Conservation (phyloP, 2,797 vertebrate genomes). For the Glossophaga mutica region DNA sequence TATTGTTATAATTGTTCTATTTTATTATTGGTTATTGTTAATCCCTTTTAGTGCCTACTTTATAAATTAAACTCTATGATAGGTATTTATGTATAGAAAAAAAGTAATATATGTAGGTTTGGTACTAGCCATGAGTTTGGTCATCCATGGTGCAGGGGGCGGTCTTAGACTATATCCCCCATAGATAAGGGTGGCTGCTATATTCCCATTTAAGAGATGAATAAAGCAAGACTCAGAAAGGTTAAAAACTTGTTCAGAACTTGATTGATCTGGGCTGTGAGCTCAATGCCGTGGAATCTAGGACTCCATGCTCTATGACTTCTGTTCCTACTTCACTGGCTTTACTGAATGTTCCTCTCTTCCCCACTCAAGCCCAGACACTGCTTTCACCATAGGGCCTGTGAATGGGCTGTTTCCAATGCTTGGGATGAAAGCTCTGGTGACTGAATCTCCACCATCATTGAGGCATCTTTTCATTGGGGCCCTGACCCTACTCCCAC, state of each 20-base stretch:
- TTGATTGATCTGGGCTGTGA: rapidly evolving
- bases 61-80: not conserved
- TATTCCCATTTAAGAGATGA: not conserved
- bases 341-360: not conserved
- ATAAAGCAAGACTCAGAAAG: not conserved
- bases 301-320: not conserved
- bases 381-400: not conserved
- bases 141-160: not conserved
- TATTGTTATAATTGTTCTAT: not conserved
- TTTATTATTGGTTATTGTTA: not conserved
- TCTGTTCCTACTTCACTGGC: not conserved
- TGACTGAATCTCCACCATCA: not conserved
- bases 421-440: not conserved
- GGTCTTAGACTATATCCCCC: not conserved
- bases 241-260: not conserved
- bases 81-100: not conserved
- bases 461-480: rapidly evolving
- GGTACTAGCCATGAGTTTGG: not conserved
- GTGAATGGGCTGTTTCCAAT: not conserved
- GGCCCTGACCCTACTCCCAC: no score
- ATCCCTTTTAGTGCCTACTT: not conserved
- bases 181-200: not conserved
- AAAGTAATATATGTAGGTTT: not conserved
- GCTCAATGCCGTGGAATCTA: rapidly evolving
- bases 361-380: not conserved